phyloP scores from a whole-genome alignment of 2,797 vertebrate genomes.

The Platalea minor region DNA sequence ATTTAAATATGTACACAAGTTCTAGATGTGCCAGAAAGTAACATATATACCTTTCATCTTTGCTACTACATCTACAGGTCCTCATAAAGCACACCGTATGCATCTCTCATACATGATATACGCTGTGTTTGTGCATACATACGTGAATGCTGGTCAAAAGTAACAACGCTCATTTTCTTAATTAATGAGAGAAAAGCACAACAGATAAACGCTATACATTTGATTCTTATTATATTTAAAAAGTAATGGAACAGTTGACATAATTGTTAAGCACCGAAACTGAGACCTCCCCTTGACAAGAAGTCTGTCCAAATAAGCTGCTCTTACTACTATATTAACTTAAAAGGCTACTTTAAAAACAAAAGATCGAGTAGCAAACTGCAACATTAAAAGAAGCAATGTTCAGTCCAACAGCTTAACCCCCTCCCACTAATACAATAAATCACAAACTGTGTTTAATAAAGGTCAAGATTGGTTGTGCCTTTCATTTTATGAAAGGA shows the following conservation, averaged over 20 bases:
- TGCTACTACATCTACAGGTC: not conserved
- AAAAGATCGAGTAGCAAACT: not conserved
- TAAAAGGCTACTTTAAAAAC: not conserved
- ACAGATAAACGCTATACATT: not conserved
- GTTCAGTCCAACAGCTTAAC: not conserved
- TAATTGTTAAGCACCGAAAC: not conserved
- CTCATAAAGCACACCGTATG: accelerated
- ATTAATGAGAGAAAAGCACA: not conserved
- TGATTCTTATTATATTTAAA: not conserved
- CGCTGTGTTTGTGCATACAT: not conserved
- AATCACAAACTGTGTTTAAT: not conserved
- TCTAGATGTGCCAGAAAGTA: not conserved
- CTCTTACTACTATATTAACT: not conserved
- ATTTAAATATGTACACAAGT: accelerated
- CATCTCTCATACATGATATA: accelerated
- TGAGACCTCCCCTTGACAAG: not conserved
- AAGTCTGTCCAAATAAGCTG: not conserved
- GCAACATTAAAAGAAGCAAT: not conserved
- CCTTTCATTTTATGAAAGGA: not conserved
- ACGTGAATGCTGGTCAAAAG: not conserved
- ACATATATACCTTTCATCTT: not conserved
- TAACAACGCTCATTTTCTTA: not conserved
- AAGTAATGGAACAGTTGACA: not conserved
- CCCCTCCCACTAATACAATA: not conserved
- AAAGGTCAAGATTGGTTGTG: not conserved